These are phyloP conservation scores for Acrocephalus scirpaceus DNA, from an alignment of 2,797 vertebrate species.

Conservation along the genomic window DNA sequence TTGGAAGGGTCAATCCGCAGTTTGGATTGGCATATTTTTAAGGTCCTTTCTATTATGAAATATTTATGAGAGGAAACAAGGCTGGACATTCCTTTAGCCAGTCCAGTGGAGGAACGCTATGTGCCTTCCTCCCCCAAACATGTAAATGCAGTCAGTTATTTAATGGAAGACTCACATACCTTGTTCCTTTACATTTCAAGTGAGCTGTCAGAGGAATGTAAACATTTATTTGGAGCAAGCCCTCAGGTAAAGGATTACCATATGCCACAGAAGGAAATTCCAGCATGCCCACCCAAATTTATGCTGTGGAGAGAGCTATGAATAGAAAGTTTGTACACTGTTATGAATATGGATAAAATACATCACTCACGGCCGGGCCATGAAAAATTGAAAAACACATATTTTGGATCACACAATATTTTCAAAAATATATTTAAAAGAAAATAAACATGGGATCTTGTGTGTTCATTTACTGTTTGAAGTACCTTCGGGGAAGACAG, in stretches of 20 bases:
- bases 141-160: slow-evolving; percentile 75
- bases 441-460: slow-evolving; percentile 76
- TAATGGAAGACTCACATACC: slow-evolving; percentile 73
- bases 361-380: slow-evolving; percentile 73
- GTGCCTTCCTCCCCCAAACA: slow-evolving; percentile 72
- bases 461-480: slow-evolving; percentile 67
- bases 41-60: slow-evolving; percentile 78
- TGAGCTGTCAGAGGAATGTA: slow-evolving; percentile 76
- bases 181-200: slow-evolving; percentile 81
- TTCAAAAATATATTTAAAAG: slow-evolving; percentile 77
- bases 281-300: slow-evolving; percentile 74
- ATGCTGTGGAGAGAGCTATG: slow-evolving; percentile 75
- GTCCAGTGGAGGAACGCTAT: slow-evolving; percentile 71
- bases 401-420: slow-evolving; percentile 77
- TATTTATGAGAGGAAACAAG: slow-evolving; percentile 81
- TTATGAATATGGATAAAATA: slow-evolving; percentile 83
- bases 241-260: slow-evolving; percentile 78
- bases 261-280: slow-evolving; percentile 79
- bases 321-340: slow-evolving; percentile 84
- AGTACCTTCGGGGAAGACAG: slow-evolving; percentile 66
- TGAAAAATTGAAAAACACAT: slow-evolving; percentile 75
- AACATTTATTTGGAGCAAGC: slow-evolving; percentile 75
- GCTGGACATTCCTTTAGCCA: slow-evolving; percentile 78
- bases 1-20: slow-evolving; percentile 63
- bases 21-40: slow-evolving; percentile 77